A percentile compares a stretch with the other conserved stretches of the same genome.
Conservation (phyloP, 2,888 invertebrate species). For the Caradrina kadenii region DNA sequence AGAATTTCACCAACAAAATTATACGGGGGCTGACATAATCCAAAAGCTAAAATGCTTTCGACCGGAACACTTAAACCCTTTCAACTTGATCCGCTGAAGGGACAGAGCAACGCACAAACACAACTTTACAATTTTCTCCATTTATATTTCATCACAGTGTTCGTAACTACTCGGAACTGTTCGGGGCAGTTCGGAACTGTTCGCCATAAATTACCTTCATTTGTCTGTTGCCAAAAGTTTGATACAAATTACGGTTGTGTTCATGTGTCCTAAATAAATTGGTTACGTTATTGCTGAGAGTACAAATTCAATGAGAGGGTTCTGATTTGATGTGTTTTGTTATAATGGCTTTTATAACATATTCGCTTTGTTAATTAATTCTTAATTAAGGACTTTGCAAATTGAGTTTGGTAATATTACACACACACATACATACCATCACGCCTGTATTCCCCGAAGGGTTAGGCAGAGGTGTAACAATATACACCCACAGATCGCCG, state of each 20-base stretch:
- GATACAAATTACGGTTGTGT: slow-evolving; percentile 65
- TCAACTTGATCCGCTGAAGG: slow-evolving; percentile 68
- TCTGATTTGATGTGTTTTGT: slow-evolving; percentile 55
- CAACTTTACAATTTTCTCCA: slow-evolving; percentile 74
- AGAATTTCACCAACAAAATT: slow-evolving; percentile 63
- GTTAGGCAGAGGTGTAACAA: too few relatives aligned
- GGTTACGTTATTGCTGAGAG: slow-evolving; percentile 43
- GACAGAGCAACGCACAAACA: slow-evolving; percentile 64
- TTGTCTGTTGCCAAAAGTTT: slow-evolving; percentile 66
- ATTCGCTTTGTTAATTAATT: slow-evolving; percentile 50
- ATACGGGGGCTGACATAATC: slow-evolving; percentile 66
- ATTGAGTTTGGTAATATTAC: slow-evolving; percentile 29
- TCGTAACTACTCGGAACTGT: slow-evolving; percentile 57
- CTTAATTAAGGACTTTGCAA: slow-evolving; percentile 31
- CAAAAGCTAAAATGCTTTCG: slow-evolving; percentile 70
- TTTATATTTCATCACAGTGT: slow-evolving; percentile 74
- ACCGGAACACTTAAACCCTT: slow-evolving; percentile 74
- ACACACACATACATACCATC: too few relatives aligned
- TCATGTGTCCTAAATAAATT: slow-evolving; percentile 57
- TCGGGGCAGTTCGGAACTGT: slow-evolving; percentile 50
- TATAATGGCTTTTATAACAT: slow-evolving; percentile 54
- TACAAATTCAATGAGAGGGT: slow-evolving; percentile 56
- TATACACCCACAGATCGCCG: too few relatives aligned
- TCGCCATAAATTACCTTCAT: slow-evolving; percentile 68
- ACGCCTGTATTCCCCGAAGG: too few relatives aligned